phyloP scores from a whole-genome alignment of 2,797 vertebrate species.

The Brachyrhaphis roseni region DNA sequence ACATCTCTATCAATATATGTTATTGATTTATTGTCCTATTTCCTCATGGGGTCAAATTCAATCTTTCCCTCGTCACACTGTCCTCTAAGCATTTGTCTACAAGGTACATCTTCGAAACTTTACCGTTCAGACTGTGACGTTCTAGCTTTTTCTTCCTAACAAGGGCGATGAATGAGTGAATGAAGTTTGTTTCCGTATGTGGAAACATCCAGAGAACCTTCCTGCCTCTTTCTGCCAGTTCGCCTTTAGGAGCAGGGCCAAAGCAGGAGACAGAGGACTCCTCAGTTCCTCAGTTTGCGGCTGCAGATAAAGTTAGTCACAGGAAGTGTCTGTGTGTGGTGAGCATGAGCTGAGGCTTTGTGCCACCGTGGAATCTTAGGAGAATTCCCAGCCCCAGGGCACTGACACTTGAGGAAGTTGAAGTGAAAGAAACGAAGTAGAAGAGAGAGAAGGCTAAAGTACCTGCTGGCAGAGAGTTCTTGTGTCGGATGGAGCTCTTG shows the following conservation, averaged over 20 bases:
- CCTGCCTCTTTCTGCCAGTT: constrained; percentile 30
- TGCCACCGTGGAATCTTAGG: constrained; percentile 59
- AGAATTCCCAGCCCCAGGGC: constrained; percentile 50
- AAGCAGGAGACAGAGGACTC: constrained; percentile 49
- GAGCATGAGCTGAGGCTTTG: constrained; percentile 54
- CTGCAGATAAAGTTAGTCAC: constrained; percentile 72
- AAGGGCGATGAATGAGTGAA: not conserved
- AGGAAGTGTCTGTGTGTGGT: constrained; percentile 67
- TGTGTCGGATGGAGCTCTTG: constrained; percentile 86
- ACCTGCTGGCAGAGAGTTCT: constrained; percentile 91
- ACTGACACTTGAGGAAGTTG: constrained; percentile 15
- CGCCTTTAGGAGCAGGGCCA: constrained; percentile 41
- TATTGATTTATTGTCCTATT: not conserved
- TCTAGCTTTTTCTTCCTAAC: not conserved
- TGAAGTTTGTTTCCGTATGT: constrained; percentile 6
- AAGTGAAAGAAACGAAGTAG: constrained; percentile 10
- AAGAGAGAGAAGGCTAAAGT: constrained; percentile 28
- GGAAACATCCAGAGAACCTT: constrained; percentile 28
- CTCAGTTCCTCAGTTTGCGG: constrained; percentile 53
- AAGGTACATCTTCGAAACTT: not conserved
- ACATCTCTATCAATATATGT: too few species aligned
- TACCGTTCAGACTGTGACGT: not conserved
- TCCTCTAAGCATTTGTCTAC: not conserved
- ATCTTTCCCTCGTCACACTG: not conserved
- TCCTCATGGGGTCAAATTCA: not conserved